Evolutionary conservation across 30 jellyfish, hydroid and myxozoan genomes (phyloP).

Genomic region (Aurelia sp.): DNA sequence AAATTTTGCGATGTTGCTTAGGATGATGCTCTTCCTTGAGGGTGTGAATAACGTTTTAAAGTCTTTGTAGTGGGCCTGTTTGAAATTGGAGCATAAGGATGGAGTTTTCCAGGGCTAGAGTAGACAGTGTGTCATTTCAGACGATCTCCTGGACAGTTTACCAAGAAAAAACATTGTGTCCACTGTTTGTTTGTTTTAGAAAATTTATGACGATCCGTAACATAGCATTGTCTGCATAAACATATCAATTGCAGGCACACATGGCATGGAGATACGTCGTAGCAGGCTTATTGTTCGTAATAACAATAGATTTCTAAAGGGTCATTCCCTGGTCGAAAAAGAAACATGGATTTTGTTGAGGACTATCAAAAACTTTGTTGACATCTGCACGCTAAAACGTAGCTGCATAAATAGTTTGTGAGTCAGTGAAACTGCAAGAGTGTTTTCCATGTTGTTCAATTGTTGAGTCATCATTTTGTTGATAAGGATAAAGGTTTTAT

Average conservation of each 20-base stretch:
- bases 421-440: too few relatives aligned
- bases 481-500: constrained; percentile 7
- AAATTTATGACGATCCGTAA: not conserved
- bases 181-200: constrained; percentile 12
- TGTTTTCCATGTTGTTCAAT: not conserved
- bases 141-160: too few relatives aligned
- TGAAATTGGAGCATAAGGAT: too few relatives aligned
- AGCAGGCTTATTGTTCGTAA: too few relatives aligned
- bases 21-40: too few relatives aligned
- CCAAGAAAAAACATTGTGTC: too few relatives aligned
- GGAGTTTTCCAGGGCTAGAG: too few relatives aligned
- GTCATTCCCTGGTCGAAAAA: constrained; percentile 46
- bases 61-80: too few relatives aligned
- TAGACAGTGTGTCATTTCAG: too few relatives aligned
- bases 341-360: not conserved
- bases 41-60: too few relatives aligned
- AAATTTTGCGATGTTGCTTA: too few relatives aligned
- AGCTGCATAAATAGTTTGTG: too few relatives aligned
- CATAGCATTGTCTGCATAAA: not conserved
- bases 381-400: constrained; percentile 36
- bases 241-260: not conserved
- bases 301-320: constrained; percentile 7
- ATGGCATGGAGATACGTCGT: not conserved
- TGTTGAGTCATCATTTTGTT: not conserved
- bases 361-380: not conserved